Conservation (phyloP, 2,113 vertebrate genomes). For the Microcebus tavaratra region DNA sequence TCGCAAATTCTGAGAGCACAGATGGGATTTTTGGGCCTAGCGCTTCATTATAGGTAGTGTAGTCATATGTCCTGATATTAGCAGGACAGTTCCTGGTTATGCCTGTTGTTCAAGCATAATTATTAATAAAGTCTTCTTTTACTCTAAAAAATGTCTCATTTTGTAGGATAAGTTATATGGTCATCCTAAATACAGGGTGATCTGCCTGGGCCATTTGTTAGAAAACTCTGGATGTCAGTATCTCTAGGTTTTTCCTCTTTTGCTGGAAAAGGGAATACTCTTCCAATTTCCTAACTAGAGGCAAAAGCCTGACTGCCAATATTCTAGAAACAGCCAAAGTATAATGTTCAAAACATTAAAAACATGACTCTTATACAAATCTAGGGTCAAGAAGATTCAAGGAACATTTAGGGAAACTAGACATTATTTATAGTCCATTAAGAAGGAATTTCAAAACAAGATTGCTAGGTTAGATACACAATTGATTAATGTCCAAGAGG, state of each 20-base stretch:
- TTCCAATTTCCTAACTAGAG: not conserved
- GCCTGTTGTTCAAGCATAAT: not conserved
- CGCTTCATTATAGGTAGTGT: not conserved
- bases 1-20: not conserved
- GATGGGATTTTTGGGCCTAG: not conserved
- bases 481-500: not conserved
- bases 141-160: not conserved
- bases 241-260: not conserved
- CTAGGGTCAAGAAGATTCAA: not conserved
- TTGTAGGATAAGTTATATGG: not conserved
- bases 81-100: not conserved
- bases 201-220: not conserved
- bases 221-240: not conserved
- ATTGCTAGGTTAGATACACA: not conserved
- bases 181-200: not conserved
- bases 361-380: not conserved
- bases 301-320: not conserved
- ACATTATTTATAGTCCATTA: not conserved
- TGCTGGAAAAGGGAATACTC: not conserved
- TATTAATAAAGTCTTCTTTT: not conserved
- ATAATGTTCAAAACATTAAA: conserved; percentile 22
- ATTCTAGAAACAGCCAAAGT: not conserved
- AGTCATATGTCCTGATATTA: not conserved
- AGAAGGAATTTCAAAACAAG: not conserved
- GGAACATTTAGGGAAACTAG: not conserved